Base-by-base conservation (phyloP, 1,140 invertebrate species). In the Meloidogyne chitwoodi region DNA sequence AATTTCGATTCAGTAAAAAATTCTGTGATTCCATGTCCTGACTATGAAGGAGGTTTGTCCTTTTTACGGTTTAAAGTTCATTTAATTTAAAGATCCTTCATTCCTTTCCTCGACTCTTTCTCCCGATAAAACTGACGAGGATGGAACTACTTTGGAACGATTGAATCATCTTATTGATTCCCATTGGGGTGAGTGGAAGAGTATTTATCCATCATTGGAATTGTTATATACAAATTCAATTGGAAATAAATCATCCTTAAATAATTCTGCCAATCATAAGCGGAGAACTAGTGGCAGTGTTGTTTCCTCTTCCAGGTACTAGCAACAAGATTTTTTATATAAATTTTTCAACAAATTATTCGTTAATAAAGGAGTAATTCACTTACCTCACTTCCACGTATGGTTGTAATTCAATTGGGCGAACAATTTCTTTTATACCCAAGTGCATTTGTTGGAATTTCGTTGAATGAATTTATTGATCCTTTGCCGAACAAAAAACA, bases 361-460 rank as follows among this genome's bases (percentile, higher is more conserved):
- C 4, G n/a, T 68, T 14, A 31, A 12, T 68, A 48, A 56, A 56
- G 29, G 19, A 29, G n/a, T 75, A 34, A 22, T 22, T 5, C 31
- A 71, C 22, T 38, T 31, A 24, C 19, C 16, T 27, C 44, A 62
- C n/a, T 84, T 65, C 81, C 81, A 2, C 70, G 79, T 27, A 67
- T 82, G 38, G 79, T 82, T 34, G 24, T 82, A 19, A 68, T 82
- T 6, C 83, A 82, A 24, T 65, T 82, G 16, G 81, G 81, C n/a
- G 68, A 68, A 6, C 77, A 79, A 34, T 48, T 38, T 14, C 78
- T 84, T 74, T 73, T 81, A 16, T 82, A 81, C 29, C 81, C 81
- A 6, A 65, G 69, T 11, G 76, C 48, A 24, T 82, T 84, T 41
- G 66, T 82, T 8, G 82, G 67, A 38, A 74, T 82, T 67, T 27